Percentiles rank a stretch among this genome's conserved stretches.
Conservation (phyloP, 2,888 invertebrate genomes). For the Drosophila sordidapex region DNA sequence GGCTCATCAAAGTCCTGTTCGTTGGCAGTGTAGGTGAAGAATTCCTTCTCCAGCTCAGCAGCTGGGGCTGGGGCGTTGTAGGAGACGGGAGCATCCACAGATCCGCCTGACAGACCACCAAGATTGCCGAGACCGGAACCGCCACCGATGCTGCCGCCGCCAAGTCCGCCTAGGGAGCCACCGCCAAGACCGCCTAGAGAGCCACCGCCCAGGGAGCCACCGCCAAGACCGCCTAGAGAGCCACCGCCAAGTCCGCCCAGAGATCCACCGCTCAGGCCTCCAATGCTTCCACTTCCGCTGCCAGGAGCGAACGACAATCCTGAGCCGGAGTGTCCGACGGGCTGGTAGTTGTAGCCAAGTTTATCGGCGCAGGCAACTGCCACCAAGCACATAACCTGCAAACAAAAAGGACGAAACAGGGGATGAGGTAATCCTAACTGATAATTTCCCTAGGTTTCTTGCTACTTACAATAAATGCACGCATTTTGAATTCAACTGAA, state of each 20-base stretch:
- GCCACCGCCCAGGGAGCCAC: slow-evolving; percentile 31
- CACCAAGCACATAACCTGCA: slow-evolving; percentile 78
- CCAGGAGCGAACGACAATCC: slow-evolving; percentile 69
- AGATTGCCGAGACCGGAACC: slow-evolving; percentile 28
- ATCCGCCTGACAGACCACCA: slow-evolving; percentile 40
- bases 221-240: slow-evolving; percentile 17
- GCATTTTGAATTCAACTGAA: slow-evolving; percentile 69
- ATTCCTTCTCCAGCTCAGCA: slow-evolving; percentile 81
- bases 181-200: slow-evolving; percentile 39
- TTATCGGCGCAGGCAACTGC: slow-evolving; percentile 79
- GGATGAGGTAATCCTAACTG: slow-evolving; percentile 45
- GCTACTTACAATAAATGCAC: slow-evolving; percentile 78
- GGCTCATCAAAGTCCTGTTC: slow-evolving; percentile 80
- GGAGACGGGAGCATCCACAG: slow-evolving; percentile 65
- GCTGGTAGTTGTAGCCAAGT: slow-evolving; percentile 81
- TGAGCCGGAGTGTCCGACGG: slow-evolving; percentile 65
- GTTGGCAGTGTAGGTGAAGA: slow-evolving; percentile 82
- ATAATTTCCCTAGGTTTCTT: slow-evolving; percentile 19
- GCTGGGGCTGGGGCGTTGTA: slow-evolving; percentile 77
- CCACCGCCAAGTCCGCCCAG: slow-evolving; percentile 19
- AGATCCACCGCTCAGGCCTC: slow-evolving; percentile 8
- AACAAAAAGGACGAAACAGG: neutral
- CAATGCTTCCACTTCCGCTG: slow-evolving; percentile 31
- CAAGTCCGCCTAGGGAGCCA: slow-evolving; percentile 21
- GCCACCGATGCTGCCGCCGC: slow-evolving; percentile 32